Conservation (phyloP, 2,113 vertebrate species). For the Corapipo altera region DNA sequence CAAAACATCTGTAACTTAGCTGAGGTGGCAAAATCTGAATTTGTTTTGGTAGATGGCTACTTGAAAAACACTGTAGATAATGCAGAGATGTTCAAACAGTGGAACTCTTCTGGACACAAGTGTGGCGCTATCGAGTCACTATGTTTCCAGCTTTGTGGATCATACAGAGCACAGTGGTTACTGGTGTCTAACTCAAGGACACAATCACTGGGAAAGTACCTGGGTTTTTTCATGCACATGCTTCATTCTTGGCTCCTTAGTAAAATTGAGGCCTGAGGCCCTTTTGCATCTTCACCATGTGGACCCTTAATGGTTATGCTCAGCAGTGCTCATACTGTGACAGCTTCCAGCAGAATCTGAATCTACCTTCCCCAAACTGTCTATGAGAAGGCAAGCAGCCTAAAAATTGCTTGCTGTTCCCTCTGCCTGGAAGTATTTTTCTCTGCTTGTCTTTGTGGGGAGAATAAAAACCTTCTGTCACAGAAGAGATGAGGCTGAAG, state of each 20-base stretch:
- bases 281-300: not conserved
- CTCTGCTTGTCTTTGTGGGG: not conserved
- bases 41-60: not conserved
- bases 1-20: not conserved
- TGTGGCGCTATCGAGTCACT: not conserved
- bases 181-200: not conserved
- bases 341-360: not conserved
- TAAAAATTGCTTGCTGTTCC: not conserved
- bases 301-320: not conserved
- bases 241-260: not conserved
- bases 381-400: not conserved
- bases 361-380: not conserved
- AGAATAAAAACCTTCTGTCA: not conserved
- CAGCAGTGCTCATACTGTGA: not conserved
- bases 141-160: not conserved
- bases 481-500: not conserved
- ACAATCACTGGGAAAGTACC: not conserved
- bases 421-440: not conserved
- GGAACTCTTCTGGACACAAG: not conserved
- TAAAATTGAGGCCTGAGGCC: not conserved
- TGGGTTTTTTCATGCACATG: not conserved
- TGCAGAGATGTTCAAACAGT: not conserved
- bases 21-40: not conserved
- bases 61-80: not conserved
- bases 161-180: too few species aligned